phyloP scores from a whole-genome alignment of 2,888 invertebrate genomes.

The Trissolcus japonicus region DNA sequence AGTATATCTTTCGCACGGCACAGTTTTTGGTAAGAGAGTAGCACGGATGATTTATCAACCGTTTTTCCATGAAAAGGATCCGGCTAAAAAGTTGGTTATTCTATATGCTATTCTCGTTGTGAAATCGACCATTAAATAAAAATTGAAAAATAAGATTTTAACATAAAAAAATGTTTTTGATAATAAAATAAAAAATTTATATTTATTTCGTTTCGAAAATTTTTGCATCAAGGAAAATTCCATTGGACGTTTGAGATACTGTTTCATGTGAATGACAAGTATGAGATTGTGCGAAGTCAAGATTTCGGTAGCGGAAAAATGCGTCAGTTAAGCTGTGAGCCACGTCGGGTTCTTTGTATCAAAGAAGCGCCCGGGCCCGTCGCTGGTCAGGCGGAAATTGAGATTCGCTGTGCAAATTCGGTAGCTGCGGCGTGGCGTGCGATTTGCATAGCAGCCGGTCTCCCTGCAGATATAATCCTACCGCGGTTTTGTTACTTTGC shows the following conservation, averaged over 20 bases:
- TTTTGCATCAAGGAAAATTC: too few species aligned
- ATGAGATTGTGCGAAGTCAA: too few species aligned
- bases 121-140: too few species aligned
- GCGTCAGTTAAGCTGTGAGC: constrained; percentile 38
- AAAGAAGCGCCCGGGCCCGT: constrained; percentile 46
- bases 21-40: constrained; percentile 1
- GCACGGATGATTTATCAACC: constrained; percentile 2
- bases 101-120: too few species aligned
- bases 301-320: constrained; percentile 16
- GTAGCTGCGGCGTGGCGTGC: constrained; percentile 39
- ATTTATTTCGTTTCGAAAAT: too few species aligned
- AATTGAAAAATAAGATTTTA: too few species aligned
- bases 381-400: constrained; percentile 61
- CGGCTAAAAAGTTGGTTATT: too few species aligned
- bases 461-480: constrained; percentile 54
- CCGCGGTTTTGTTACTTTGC: constrained; percentile 61
- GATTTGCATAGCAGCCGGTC: constrained; percentile 60
- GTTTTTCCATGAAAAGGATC: neutral
- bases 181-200: too few species aligned
- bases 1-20: constrained; percentile 16
- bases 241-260: too few species aligned
- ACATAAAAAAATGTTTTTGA: too few species aligned
- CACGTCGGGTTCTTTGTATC: constrained; percentile 44
- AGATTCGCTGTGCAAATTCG: constrained; percentile 61
- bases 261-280: too few species aligned